Conservation (phyloP, 2,888 invertebrate species). For the Lymantria dispar region DNA sequence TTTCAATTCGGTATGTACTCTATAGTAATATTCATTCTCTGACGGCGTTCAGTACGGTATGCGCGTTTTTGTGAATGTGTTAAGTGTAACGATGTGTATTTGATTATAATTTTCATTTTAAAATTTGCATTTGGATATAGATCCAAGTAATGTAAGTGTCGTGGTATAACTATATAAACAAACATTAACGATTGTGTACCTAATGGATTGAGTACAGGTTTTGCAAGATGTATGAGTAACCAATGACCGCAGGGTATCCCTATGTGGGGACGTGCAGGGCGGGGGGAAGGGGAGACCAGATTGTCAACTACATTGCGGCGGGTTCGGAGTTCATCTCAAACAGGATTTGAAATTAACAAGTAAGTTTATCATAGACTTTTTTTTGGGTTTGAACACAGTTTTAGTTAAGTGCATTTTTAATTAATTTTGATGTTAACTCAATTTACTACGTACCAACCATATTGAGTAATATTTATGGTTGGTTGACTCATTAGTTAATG, state of each 20-base stretch:
- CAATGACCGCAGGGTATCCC: conserved; percentile 70
- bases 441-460: neutral
- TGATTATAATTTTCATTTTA: conserved; percentile 18
- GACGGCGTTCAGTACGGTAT: conserved; percentile 52
- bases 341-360: conserved; percentile 47
- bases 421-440: too few relatives aligned
- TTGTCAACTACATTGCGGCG: conserved; percentile 41
- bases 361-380: conserved; percentile 25
- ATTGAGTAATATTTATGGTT: neutral
- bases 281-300: conserved; percentile 50
- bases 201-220: conserved; percentile 56
- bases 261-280: conserved; percentile 46
- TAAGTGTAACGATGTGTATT: conserved; percentile 32
- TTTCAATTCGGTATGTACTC: conserved; percentile 48
- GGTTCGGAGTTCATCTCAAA: conserved; percentile 40
- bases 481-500: too few relatives aligned
- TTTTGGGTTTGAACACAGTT: neutral
- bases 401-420: neutral
- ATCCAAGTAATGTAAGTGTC: conserved; percentile 40
- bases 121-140: conserved; percentile 26
- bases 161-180: conserved; percentile 53
- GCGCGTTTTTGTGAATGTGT: conserved; percentile 43
- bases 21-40: conserved; percentile 55
- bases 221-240: conserved; percentile 70
- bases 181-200: conserved; percentile 42